phyloP scores from a whole-genome alignment of 2,113 vertebrate genomes.

The Tinamus guttatus region DNA sequence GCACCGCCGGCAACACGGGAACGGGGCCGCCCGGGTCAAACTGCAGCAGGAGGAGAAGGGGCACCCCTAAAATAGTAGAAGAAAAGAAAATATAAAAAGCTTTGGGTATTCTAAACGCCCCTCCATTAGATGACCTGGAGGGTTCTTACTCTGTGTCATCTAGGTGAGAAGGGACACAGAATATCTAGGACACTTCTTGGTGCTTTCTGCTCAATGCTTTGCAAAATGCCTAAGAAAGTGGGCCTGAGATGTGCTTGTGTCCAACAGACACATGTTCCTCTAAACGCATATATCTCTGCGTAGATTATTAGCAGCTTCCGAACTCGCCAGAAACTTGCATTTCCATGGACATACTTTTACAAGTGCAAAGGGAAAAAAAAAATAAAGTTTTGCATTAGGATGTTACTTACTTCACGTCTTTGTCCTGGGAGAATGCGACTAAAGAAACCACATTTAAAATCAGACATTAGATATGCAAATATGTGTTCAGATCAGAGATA shows the following conservation, averaged over 20 bases:
- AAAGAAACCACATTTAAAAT: slow-evolving; percentile 84
- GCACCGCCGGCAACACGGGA: no score
- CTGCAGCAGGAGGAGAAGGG: not conserved
- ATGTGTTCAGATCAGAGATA: slow-evolving; percentile 95
- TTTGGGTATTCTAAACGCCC: not conserved
- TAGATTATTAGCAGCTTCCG: slow-evolving; percentile 69
- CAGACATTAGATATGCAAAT: slow-evolving; percentile 97
- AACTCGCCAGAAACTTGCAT: slow-evolving; percentile 51
- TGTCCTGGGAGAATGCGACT: slow-evolving; percentile 87
- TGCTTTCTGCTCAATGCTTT: slow-evolving; percentile 38
- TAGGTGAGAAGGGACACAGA: slow-evolving; percentile 1
- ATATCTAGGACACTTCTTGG: slow-evolving; percentile 8
- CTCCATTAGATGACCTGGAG: not conserved
- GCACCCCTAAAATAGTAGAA: not conserved
- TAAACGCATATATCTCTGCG: slow-evolving; percentile 53
- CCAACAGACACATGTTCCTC: not conserved
- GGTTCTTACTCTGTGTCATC: not conserved
- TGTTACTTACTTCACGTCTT: slow-evolving; percentile 81
- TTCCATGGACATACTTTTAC: slow-evolving; percentile 68
- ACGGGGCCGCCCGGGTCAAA: not conserved
- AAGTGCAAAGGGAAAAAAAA: slow-evolving; percentile 53
- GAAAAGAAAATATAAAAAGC: not conserved
- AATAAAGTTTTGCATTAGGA: slow-evolving; percentile 77
- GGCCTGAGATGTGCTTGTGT: not conserved
- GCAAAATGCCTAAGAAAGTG: not conserved